Conservation (phyloP, 2,113 vertebrate species). For the Peromyscus maniculatus region DNA sequence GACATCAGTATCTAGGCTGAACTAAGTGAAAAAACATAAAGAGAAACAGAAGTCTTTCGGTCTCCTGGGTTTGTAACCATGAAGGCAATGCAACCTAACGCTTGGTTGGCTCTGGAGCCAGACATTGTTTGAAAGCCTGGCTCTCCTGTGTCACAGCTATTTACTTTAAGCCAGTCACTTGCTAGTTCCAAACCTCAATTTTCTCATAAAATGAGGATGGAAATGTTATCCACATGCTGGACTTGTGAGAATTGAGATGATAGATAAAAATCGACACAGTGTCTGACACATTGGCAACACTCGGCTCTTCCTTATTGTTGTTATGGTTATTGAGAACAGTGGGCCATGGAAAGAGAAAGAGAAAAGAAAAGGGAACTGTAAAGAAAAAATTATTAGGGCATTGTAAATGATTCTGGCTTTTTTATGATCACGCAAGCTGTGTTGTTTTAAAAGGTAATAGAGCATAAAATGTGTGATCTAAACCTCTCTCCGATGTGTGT, state of each 20-base stretch:
- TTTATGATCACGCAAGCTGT: not conserved
- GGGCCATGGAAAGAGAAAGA: not conserved
- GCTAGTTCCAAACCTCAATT: not conserved
- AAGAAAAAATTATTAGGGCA: not conserved
- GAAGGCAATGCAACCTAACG: not conserved
- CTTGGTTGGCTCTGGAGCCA: not conserved
- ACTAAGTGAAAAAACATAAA: not conserved
- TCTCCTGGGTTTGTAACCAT: not conserved
- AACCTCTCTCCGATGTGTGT: not conserved
- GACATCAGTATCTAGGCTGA: not conserved
- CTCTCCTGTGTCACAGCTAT: not conserved
- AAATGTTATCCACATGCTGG: not conserved
- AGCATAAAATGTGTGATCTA: not conserved
- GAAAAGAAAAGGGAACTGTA: not conserved
- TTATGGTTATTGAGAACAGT: not conserved
- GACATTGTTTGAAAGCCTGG: not conserved
- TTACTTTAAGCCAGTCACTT: slow-evolving; percentile 8
- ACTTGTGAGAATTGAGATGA: slow-evolving; percentile 16
- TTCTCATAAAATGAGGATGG: slow-evolving; percentile 2
- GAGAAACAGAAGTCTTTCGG: not conserved
- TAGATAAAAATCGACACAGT: not conserved
- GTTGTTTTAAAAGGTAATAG: not conserved
- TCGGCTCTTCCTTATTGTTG: not conserved
- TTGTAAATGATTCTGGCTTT: not conserved
- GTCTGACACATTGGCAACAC: slow-evolving; percentile 13